phyloP scores from a whole-genome alignment of 2,888 invertebrate species.

The Thumatha senex region DNA sequence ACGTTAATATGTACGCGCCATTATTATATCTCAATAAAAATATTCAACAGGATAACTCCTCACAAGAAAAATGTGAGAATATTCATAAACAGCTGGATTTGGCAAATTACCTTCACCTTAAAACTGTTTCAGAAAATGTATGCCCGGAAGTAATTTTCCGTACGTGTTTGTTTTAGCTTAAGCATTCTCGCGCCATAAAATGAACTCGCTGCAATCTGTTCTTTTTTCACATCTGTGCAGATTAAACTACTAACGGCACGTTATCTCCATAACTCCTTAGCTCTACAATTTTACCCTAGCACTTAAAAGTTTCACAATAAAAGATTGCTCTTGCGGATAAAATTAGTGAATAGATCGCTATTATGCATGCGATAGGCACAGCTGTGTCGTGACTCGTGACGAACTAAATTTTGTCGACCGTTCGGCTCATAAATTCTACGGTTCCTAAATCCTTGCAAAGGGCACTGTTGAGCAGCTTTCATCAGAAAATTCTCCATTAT shows the following conservation, averaged over 20 bases:
- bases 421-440: conserved; percentile 69
- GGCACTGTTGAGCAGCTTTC: conserved; percentile 75
- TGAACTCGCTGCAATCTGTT: conserved; percentile 59
- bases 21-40: conserved; percentile 16
- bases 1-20: background rate
- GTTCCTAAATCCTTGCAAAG: conserved; percentile 74
- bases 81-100: conserved; percentile 57
- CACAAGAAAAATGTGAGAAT: conserved; percentile 40
- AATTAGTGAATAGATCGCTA: conserved; percentile 47
- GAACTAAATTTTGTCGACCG: conserved; percentile 66
- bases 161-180: conserved; percentile 70
- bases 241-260: conserved; percentile 48
- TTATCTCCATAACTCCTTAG: conserved; percentile 60
- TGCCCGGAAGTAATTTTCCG: conserved; percentile 60
- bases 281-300: conserved; percentile 40
- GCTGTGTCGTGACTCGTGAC: conserved; percentile 52
- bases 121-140: conserved; percentile 60
- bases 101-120: conserved; percentile 62
- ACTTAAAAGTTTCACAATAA: conserved; percentile 51
- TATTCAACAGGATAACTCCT: conserved; percentile 17
- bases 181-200: conserved; percentile 60
- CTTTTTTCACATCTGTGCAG: conserved; percentile 57
- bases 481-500: conserved; percentile 81
- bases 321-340: conserved; percentile 46
- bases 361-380: conserved; percentile 63